These are phyloP conservation scores for Phyto melanocephala DNA, from an alignment of 2,888 invertebrate genomes.

Conservation along the genomic window DNA sequence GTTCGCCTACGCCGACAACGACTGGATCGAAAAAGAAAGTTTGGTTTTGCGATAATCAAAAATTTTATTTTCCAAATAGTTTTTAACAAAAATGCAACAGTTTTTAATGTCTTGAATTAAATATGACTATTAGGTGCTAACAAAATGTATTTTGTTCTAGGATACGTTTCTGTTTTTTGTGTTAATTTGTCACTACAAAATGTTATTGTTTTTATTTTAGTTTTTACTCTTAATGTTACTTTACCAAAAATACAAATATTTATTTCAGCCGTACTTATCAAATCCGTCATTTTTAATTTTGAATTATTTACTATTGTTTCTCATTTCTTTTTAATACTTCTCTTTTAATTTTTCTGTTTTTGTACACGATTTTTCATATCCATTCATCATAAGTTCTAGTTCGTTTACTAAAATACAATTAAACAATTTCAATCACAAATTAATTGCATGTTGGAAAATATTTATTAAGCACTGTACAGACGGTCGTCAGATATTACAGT, in stretches of 20 bases:
- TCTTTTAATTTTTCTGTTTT: constrained; percentile 68
- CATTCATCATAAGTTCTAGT: too few relatives aligned
- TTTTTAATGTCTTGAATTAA: not conserved
- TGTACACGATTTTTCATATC: constrained; percentile 69
- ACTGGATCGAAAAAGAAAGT: constrained; percentile 74
- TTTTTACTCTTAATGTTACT: not conserved
- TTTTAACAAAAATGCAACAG: not conserved
- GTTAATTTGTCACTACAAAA: constrained; percentile 16
- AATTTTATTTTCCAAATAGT: constrained; percentile 69
- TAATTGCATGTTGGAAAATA: not conserved
- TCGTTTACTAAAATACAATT: too few relatives aligned
- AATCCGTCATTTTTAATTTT: constrained; percentile 12
- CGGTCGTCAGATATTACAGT: too few relatives aligned
- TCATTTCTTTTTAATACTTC: constrained; percentile 46
- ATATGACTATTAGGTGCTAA: too few relatives aligned
- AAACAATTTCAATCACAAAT: not conserved
- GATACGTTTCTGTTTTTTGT: not conserved
- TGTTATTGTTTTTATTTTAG: not conserved
- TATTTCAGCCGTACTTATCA: not conserved
- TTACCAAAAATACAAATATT: not conserved
- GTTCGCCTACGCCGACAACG: constrained; percentile 66
- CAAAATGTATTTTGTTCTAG: not conserved
- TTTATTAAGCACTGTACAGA: too few relatives aligned
- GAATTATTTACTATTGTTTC: not conserved
- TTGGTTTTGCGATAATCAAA: constrained; percentile 77